Evolutionary conservation across 2,888 invertebrate species (phyloP).

Genomic region (Harpagoxenus sublaevis): DNA sequence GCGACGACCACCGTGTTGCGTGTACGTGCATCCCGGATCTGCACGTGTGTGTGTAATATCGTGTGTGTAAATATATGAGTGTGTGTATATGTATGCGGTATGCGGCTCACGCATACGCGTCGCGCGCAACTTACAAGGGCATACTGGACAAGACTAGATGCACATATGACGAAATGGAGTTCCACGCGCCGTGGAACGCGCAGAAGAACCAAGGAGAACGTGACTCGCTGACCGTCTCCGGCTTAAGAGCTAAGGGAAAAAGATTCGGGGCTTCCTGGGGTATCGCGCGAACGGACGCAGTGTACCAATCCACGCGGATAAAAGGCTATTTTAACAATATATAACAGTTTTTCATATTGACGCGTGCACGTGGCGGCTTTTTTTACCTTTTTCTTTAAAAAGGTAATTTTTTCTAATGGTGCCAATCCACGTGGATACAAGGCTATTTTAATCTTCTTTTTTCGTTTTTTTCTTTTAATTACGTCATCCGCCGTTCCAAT

Average conservation of each 20-base stretch:
- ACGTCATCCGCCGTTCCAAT: neutral
- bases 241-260: constrained; percentile 62
- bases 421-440: neutral
- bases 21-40: constrained; percentile 25
- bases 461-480: neutral
- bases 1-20: neutral
- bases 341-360: too few relatives aligned
- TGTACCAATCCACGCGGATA: neutral
- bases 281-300: constrained; percentile 18
- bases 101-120: constrained; percentile 56
- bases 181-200: constrained; percentile 37
- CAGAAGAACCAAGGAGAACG: constrained; percentile 50
- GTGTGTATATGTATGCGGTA: constrained; percentile 26
- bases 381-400: too few relatives aligned
- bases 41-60: neutral
- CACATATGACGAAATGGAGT: constrained; percentile 78
- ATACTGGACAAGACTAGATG: constrained; percentile 83
- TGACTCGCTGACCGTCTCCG: constrained; percentile 52
- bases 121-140: constrained; percentile 75
- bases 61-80: neutral
- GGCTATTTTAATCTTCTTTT: neutral
- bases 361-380: too few relatives aligned
- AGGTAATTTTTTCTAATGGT: neutral
- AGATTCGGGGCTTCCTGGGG: constrained; percentile 43
- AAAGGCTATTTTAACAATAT: neutral